Conservation (phyloP, 2,888 invertebrate species). For the Synergus gifuensis region DNA sequence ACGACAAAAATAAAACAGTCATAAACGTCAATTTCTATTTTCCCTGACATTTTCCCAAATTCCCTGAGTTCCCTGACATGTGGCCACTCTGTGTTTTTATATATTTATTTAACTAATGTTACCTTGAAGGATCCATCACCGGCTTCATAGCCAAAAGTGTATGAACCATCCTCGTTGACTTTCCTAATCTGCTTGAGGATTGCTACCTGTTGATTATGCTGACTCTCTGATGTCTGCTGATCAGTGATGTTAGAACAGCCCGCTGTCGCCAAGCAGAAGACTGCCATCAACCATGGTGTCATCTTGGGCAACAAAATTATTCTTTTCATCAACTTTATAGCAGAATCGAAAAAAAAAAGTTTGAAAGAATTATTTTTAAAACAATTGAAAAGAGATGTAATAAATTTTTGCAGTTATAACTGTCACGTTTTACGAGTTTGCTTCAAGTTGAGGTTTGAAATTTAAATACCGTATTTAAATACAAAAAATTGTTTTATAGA, state of each 20-base stretch:
- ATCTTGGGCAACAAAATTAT: constrained; percentile 68
- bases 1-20: too few species aligned
- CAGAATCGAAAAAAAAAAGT: too few species aligned
- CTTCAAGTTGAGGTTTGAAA: too few species aligned
- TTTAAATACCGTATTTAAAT: too few species aligned
- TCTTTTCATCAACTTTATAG: not conserved
- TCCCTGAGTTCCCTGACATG: too few species aligned
- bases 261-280: constrained; percentile 74
- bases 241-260: constrained; percentile 75
- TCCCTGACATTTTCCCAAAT: too few species aligned
- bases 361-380: too few species aligned
- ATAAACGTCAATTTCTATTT: too few species aligned
- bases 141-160: constrained; percentile 91
- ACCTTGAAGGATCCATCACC: constrained; percentile 90
- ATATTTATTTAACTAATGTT: not conserved
- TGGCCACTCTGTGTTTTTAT: too few species aligned
- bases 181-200: constrained; percentile 90
- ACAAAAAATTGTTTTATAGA: not conserved
- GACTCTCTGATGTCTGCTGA: constrained; percentile 80
- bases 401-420: too few species aligned
- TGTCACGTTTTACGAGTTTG: too few species aligned
- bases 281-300: constrained; percentile 76
- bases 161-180: constrained; percentile 90
- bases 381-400: too few species aligned
- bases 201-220: constrained; percentile 85